Conservation (phyloP, 2,113 vertebrate genomes). For the Chaetorhynchus papuensis region DNA sequence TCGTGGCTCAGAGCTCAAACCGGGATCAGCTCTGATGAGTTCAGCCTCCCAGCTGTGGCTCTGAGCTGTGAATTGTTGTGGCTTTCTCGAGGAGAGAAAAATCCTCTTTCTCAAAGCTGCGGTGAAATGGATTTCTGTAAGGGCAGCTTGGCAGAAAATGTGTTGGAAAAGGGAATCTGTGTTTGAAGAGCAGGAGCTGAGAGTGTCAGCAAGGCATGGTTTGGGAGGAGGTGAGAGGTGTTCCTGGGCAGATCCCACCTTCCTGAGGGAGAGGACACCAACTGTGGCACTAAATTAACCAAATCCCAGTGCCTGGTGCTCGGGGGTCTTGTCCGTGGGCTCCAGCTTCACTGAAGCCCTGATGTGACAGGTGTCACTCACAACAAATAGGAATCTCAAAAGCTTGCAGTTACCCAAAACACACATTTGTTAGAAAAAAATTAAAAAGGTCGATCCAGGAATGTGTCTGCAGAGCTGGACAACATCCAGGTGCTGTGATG, state of each 20-base stretch:
- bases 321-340: accelerated
- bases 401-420: background rate
- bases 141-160: background rate
- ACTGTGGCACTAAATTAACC: too few relatives aligned
- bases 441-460: background rate
- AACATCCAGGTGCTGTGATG: accelerated
- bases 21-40: background rate
- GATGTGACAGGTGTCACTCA: background rate
- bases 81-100: background rate
- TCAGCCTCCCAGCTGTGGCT: background rate
- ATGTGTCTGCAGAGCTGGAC: background rate
- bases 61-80: background rate
- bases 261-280: background rate
- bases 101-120: background rate
- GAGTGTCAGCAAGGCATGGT: accelerated
- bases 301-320: background rate
- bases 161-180: background rate
- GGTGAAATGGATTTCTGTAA: background rate
- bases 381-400: background rate
- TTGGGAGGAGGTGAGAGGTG: background rate
- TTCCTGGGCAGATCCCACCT: background rate
- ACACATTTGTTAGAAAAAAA: accelerated
- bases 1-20: accelerated
- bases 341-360: background rate
- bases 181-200: background rate